A percentile compares a stretch with the other conserved stretches of the same genome.
Conservation (phyloP, 2,797 vertebrate genomes). For the Spea hammondii region DNA sequence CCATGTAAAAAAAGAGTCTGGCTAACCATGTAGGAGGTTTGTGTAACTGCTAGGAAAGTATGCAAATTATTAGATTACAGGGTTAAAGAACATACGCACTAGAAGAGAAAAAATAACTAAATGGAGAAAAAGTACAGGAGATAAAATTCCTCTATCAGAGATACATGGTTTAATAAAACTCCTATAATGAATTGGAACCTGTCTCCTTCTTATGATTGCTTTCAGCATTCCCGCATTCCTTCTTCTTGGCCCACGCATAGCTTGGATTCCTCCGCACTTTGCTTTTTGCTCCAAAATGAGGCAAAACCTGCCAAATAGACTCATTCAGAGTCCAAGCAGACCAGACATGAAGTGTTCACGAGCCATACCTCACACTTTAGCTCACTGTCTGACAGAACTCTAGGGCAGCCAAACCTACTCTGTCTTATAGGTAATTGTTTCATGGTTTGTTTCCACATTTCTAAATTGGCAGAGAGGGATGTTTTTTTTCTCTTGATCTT, state of each 20-base stretch:
- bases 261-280: constrained; percentile 60
- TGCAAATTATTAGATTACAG: too few species aligned
- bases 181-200: constrained; percentile 21
- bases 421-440: constrained; percentile 26
- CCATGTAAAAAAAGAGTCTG: too few species aligned
- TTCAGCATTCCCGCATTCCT: constrained; percentile 46
- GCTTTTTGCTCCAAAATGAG: constrained; percentile 50
- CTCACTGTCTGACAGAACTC: constrained; percentile 9
- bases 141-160: not conserved
- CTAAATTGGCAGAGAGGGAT: not conserved
- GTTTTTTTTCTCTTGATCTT: not conserved
- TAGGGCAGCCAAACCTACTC: constrained; percentile 22
- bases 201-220: constrained; percentile 37
- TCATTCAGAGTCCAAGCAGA: constrained; percentile 27
- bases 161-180: constrained; percentile 16
- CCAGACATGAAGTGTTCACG: constrained; percentile 43
- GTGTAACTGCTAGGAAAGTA: too few species aligned
- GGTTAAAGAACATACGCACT: not conserved
- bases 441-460: not conserved
- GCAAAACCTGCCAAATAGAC: constrained; percentile 47
- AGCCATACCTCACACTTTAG: constrained; percentile 45
- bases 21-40: too few species aligned
- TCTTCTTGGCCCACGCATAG: constrained; percentile 52
- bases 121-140: not conserved
- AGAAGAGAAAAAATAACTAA: not conserved